phyloP scores from a whole-genome alignment of 2,797 vertebrate genomes.

The Oreonectes daqikongensis region DNA sequence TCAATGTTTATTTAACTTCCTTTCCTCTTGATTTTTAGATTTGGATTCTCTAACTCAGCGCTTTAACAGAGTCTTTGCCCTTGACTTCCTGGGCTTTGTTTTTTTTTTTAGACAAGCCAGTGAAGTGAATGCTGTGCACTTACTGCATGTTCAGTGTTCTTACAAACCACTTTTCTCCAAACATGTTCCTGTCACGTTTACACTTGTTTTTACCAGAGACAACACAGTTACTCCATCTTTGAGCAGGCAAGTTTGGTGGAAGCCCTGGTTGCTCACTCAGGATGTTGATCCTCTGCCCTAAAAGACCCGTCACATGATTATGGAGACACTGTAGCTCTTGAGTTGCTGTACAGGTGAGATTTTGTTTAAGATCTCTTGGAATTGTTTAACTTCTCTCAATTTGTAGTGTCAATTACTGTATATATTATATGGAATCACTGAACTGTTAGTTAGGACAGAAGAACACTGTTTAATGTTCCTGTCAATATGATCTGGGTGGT shows the following conservation, averaged over 20 bases:
- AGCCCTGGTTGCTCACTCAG: slow-evolving; percentile 83
- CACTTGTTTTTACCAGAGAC: slow-evolving; percentile 73
- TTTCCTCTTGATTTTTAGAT: slow-evolving; percentile 74
- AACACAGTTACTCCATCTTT: slow-evolving; percentile 92
- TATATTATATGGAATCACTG: no score
- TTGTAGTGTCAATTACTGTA: background rate
- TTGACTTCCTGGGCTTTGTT: slow-evolving; percentile 94
- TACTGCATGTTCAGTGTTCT: no score
- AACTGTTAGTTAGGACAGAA: no score
- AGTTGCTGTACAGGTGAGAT: slow-evolving; percentile 88
- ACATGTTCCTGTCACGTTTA: background rate
- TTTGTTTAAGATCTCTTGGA: background rate
- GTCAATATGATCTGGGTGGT: slow-evolving; percentile 36
- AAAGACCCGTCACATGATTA: slow-evolving; percentile 94
- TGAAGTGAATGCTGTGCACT: slow-evolving; percentile 66
- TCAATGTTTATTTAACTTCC: background rate
- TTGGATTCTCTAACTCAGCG: slow-evolving; percentile 89
- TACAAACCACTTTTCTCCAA: background rate
- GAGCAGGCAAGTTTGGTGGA: slow-evolving; percentile 94
- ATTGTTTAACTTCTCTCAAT: background rate
- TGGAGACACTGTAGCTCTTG: slow-evolving; percentile 92
- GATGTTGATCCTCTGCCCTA: slow-evolving; percentile 88
- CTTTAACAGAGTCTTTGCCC: slow-evolving; percentile 89
- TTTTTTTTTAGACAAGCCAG: slow-evolving; percentile 98
- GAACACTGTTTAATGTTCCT: slow-evolving; percentile 5